These are phyloP conservation scores for Trilocha varians DNA, from an alignment of 2,888 invertebrate genomes.

Conservation along the genomic window DNA sequence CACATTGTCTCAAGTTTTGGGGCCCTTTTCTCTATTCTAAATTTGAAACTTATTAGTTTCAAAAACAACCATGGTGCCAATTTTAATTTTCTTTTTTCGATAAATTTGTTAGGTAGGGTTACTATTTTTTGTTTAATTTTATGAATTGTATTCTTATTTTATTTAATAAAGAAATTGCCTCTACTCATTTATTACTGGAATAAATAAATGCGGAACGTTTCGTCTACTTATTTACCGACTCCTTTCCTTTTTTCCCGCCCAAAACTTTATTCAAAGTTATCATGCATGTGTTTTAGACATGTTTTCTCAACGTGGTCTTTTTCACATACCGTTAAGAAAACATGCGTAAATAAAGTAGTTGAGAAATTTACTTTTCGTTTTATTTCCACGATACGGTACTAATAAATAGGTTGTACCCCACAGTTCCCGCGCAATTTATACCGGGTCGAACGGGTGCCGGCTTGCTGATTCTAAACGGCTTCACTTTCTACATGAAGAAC, in stretches of 20 bases:
- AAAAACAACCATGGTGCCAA: slow-evolving; percentile 55
- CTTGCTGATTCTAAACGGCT: slow-evolving; percentile 56
- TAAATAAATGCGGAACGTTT: slow-evolving; percentile 27
- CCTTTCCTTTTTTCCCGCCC: slow-evolving; percentile 21
- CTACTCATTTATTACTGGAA: slow-evolving; percentile 12
- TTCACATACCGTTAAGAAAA: slow-evolving; percentile 15
- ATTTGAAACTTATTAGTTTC: slow-evolving; percentile 12
- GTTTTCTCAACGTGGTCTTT: slow-evolving; percentile 16
- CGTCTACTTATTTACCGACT: slow-evolving; percentile 43
- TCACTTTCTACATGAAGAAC: slow-evolving; percentile 67
- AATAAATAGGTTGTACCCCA: slow-evolving; percentile 36
- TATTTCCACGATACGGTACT: slow-evolving; percentile 17
- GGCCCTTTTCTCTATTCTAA: slow-evolving; percentile 22
- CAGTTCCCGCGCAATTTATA: slow-evolving; percentile 65
- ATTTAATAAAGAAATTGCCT: slow-evolving; percentile 11
- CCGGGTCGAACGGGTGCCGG: slow-evolving; percentile 62
- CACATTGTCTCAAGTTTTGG: slow-evolving; percentile 22
- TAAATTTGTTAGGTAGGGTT: slow-evolving; percentile 2
- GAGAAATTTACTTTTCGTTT: slow-evolving; percentile 13
- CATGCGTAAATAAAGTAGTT: slow-evolving; percentile 15
- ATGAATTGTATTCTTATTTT: slow-evolving; percentile 9
- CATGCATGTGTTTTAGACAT: slow-evolving; percentile 8
- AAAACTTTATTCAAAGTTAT: slow-evolving; percentile 7
- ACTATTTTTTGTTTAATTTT: neutral
- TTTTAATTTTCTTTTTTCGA: slow-evolving; percentile 21